Percentiles rank a stretch among this genome's conserved stretches.
These are phyloP conservation scores for Dromaius novaehollandiae DNA, from an alignment of 2,113 vertebrate genomes.

Conservation along the genomic window DNA sequence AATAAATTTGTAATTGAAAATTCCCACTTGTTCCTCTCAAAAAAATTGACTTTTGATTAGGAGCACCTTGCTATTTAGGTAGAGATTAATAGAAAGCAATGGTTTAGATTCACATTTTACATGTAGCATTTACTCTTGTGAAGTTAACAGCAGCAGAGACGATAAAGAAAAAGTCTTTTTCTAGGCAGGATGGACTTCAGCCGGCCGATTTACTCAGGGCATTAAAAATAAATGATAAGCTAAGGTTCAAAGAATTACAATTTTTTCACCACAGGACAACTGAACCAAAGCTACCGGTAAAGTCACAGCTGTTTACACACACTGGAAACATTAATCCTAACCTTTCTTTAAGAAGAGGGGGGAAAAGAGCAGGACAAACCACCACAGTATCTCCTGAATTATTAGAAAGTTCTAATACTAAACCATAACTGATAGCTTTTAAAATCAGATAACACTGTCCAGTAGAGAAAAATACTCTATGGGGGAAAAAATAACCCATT, in stretches of 20 bases:
- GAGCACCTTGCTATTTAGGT: not conserved
- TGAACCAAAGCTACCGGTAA: not conserved
- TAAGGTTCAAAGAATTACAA: accelerated
- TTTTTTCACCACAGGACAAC: not conserved
- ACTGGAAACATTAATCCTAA: not conserved
- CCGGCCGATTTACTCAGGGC: not conserved
- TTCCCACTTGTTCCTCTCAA: not conserved
- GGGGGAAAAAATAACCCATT: not conserved
- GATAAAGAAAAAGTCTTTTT: not conserved
- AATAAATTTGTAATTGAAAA: not conserved
- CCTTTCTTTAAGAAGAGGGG: not conserved
- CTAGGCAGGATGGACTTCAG: not conserved
- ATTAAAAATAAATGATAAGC: not conserved
- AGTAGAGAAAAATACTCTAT: not conserved
- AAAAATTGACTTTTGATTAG: not conserved
- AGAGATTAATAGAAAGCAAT: not conserved
- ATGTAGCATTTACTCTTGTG: not conserved
- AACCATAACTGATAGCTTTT: not conserved
- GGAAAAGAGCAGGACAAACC: not conserved
- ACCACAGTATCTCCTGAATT: not conserved
- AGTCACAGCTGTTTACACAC: not conserved
- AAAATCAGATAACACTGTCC: not conserved
- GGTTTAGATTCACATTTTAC: not conserved
- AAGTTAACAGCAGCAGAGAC: not conserved
- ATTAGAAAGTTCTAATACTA: not conserved